Base-by-base conservation (phyloP, 2,797 vertebrate species). In the Xerus rutilus region DNA sequence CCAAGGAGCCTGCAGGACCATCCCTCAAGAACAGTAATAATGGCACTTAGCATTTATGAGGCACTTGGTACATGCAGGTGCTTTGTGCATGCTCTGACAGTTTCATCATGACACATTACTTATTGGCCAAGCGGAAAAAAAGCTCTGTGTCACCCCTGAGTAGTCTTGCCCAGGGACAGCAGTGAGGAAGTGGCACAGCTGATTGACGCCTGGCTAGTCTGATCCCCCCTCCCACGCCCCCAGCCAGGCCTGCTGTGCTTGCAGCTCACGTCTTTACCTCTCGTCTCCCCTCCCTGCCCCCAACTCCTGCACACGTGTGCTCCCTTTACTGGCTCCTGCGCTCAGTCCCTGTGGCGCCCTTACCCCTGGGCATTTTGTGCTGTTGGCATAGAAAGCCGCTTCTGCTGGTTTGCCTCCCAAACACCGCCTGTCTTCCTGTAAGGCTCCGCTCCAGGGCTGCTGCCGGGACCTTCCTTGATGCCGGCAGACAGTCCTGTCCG, bases 371-470 rank as follows among this genome's bases (percentile, higher is more conserved):
- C 39, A 13, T 25, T 39, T 15, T 12, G 7, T 39, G 52, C 62
- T 43, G 45, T 90, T 47, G 28, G 12, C 52, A 7, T 0, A 11
- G 49, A 67, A n/a, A 67, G 23, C 67, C 0, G 2, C 20, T n/a
- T 35, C 43, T 39, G 0, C 45, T 49, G 35, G 6, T 15, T 2
- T 25, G n/a, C 8, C 28, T 49, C 23, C 2, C 7, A 9, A 0
- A 47, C 14, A 1, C 15, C 74, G 1, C 32, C 57, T 32, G 59
- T 39, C 4, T 45, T 54, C 25, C 21, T 78, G 43, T 10, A 43
- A 57, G 54, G 70, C 57, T 70, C 32, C 4, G 87, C 5, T n/a
- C 54, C 25, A 2, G 5, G 1, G 69, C 23, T 15, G 23, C 54
- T 79, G 5, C 59, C 67, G 5, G 7, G 62, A 35, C 10, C 65